phyloP scores from a whole-genome alignment of 2,888 invertebrate species.

The Ochropleura plecta region DNA sequence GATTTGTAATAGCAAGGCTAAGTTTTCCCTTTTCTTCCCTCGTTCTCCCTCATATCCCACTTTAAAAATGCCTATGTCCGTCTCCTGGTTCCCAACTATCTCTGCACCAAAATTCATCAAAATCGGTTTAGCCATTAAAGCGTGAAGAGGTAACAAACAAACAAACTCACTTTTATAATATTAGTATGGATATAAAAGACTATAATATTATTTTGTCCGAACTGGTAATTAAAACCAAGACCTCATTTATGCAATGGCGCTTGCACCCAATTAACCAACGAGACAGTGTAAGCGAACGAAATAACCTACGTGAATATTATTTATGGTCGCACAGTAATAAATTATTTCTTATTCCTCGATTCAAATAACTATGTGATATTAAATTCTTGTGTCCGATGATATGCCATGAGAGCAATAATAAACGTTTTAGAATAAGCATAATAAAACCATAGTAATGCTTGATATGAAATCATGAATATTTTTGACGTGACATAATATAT shows the following conservation, averaged over 20 bases:
- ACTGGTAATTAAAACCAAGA: background rate
- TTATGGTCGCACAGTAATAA: conserved; percentile 10
- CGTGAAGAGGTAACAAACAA: no score
- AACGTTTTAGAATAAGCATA: conserved; percentile 9
- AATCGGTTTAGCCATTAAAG: no score
- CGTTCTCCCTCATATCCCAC: no score
- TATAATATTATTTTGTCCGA: background rate
- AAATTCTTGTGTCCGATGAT: conserved; percentile 31
- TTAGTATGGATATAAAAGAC: no score
- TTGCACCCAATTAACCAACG: background rate
- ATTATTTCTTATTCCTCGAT: conserved; percentile 12
- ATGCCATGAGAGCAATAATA: background rate
- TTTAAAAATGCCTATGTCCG: no score
- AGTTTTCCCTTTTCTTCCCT: no score
- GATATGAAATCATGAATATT: conserved; percentile 14
- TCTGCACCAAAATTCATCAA: no score
- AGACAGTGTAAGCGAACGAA: background rate
- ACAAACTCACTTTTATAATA: no score
- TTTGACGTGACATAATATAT: conserved; percentile 27
- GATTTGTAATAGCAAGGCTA: no score
- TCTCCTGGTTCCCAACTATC: no score
- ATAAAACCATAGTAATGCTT: conserved; percentile 26
- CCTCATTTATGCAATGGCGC: no score
- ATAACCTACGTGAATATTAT: conserved; percentile 14
- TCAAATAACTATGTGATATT: conserved; percentile 35